Evolutionary conservation across 2,113 vertebrate species (phyloP).

Genomic region (Halcyon senegalensis): DNA sequence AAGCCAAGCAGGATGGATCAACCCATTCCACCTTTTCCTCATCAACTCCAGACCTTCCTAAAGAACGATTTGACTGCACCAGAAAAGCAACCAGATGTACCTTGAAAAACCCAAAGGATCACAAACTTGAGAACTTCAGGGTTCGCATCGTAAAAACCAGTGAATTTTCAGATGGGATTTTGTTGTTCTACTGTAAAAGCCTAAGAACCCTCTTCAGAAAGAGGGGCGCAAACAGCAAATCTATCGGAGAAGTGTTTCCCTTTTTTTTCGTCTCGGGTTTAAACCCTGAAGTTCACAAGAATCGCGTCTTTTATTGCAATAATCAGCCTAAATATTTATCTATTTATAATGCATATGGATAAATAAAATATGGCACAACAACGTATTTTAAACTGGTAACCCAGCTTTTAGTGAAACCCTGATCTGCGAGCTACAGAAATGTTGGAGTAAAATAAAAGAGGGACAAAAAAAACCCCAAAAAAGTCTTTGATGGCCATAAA

Average conservation of each 20-base stretch:
- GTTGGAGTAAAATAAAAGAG: neutral
- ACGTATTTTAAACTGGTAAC: neutral
- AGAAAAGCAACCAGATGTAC: neutral
- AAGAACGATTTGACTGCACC: neutral
- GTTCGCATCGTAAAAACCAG: neutral
- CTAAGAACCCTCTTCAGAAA: neutral
- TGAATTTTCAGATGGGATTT: neutral
- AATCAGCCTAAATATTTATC: neutral
- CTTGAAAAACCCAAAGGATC: neutral
- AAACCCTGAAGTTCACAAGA: conserved; percentile 57
- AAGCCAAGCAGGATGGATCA: conserved; percentile 30
- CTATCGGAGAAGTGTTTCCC: neutral
- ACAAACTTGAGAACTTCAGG: conserved; percentile 25
- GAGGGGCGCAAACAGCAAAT: neutral
- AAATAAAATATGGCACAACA: conserved; percentile 11
- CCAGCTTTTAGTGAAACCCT: neutral
- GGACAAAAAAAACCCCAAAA: neutral
- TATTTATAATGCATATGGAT: neutral
- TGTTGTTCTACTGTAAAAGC: neutral
- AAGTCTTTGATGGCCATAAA: neutral
- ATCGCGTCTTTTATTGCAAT: neutral
- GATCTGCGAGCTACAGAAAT: neutral
- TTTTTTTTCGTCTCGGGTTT: neutral
- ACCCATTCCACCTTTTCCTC: neutral
- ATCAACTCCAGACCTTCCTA: neutral